These are phyloP conservation scores for Apodemia duryi DNA, from an alignment of 2,888 invertebrate species.

Conservation along the genomic window DNA sequence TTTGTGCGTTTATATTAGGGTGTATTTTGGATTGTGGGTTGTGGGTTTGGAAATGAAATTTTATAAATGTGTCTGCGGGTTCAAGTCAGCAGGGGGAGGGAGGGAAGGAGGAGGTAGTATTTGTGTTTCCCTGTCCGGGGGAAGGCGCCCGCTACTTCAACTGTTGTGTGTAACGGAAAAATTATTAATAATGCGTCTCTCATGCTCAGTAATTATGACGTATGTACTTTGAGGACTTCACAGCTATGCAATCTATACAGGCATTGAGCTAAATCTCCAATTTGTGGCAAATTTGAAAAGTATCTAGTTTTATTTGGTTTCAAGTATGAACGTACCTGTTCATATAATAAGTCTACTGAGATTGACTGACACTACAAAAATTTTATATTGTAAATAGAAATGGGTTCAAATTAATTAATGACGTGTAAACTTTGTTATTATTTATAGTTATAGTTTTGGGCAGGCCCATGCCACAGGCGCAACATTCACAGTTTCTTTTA, in stretches of 20 bases:
- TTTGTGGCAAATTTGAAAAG: background rate
- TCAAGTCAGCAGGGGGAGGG: slow-evolving; percentile 32
- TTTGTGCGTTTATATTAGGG: slow-evolving; percentile 57
- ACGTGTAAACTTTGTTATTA: no score
- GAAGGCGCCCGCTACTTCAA: slow-evolving; percentile 55
- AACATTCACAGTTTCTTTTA: no score
- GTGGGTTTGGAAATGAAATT: slow-evolving; percentile 72
- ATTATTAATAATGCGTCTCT: slow-evolving; percentile 61
- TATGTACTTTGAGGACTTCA: slow-evolving; percentile 29
- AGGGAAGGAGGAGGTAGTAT: slow-evolving; percentile 44
- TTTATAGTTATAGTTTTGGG: no score
- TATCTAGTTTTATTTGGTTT: background rate
- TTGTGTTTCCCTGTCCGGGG: slow-evolving; percentile 58
- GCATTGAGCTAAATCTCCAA: background rate
- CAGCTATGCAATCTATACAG: background rate
- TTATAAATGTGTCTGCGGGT: slow-evolving; percentile 59
- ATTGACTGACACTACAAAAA: no score
- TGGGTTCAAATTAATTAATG: no score
- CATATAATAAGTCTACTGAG: background rate
- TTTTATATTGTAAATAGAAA: no score
- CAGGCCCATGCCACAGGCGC: no score
- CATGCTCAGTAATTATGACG: slow-evolving; percentile 38
- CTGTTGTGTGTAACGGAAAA: slow-evolving; percentile 55
- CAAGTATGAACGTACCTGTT: background rate
- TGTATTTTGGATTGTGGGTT: slow-evolving; percentile 57